Evolutionary conservation across 2,797 vertebrate species (phyloP), one percentile per base, ranked within the genome.

Genomic region (Sebastes aleutianus): DNA sequence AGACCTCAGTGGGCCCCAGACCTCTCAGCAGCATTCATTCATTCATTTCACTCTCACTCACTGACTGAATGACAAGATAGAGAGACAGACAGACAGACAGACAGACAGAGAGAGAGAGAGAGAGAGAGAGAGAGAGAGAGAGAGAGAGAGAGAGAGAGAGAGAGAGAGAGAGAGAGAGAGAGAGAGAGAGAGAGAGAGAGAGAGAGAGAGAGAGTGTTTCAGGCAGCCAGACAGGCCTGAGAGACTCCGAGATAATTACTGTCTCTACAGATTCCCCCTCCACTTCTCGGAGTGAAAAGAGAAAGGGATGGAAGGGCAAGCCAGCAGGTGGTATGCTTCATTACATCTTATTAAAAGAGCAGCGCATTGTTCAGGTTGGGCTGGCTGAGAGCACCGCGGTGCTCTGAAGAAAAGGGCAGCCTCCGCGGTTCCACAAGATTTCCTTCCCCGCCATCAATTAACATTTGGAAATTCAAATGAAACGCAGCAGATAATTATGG

Each of bases 291-390:
- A 36, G 10, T 59, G 31, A 5, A 36, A 58, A 69, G 64, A 71
- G 36, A 77, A 29, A 62, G 62, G 50, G 57, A 58, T 20, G 20
- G 74, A 68, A 79, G 84, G 82, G 64, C 59, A 3, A 59, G 70
- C 70, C 61, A 57, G 83, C 74, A 83, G 80, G 84, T 74, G 76
- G 39, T 57, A 61, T 24, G 80, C 85, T 86, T 89, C 85, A 85
- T 84, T 85, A 80, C 69, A n/a, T 79, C 64, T 77, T 66, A 84
- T 87, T 83, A 87, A 88, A 87, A 80, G 80, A 85, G 87, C 76
- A 76, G 50, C 86, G 63, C 80, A 29, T 76, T 84, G 72, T 82
- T 85, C 64, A 74, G 79, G 80, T 78, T 27, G 65, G 68, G 29
- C 13, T 2, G 68, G 16, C 29, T 11, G 36, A 69, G 76, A 75